These are phyloP conservation scores for Argya squamiceps DNA, from an alignment of 2,797 vertebrate species.

Conservation along the genomic window DNA sequence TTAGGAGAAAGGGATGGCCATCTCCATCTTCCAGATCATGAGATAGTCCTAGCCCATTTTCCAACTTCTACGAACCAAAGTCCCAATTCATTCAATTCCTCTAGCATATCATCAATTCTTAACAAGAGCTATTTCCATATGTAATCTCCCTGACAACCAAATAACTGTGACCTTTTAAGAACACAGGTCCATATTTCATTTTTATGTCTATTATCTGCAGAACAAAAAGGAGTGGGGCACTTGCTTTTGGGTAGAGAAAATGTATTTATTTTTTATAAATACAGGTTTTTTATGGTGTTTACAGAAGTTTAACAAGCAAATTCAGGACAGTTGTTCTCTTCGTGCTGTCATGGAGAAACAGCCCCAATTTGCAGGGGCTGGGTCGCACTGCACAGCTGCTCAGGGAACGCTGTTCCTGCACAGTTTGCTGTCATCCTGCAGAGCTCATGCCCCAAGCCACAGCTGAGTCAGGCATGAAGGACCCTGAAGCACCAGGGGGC, in stretches of 20 bases:
- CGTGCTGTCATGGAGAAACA: background rate
- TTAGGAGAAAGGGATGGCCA: background rate
- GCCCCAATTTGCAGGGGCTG: background rate
- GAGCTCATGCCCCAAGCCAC: background rate
- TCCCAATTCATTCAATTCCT: background rate
- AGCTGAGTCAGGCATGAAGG: background rate
- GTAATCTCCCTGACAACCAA: background rate
- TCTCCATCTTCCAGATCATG: background rate
- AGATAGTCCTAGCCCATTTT: background rate
- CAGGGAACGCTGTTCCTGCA: background rate
- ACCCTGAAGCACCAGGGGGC: background rate
- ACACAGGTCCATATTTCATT: background rate
- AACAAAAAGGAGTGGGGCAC: background rate
- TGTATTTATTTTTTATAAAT: background rate
- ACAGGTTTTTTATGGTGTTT: background rate
- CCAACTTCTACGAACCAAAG: background rate
- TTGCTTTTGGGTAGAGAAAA: background rate
- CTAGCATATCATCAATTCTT: background rate
- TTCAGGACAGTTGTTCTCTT: background rate
- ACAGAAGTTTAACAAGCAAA: background rate
- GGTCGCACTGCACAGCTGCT: background rate
- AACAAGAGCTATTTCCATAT: background rate
- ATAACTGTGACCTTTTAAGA: conserved; percentile 26
- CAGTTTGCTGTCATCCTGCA: fast-evolving
- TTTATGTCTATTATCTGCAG: conserved; percentile 33